Percentiles rank a stretch among this genome's conserved stretches.
These are phyloP conservation scores for Siniperca scherzeri DNA, from an alignment of 2,797 vertebrate genomes.

Conservation along the genomic window DNA sequence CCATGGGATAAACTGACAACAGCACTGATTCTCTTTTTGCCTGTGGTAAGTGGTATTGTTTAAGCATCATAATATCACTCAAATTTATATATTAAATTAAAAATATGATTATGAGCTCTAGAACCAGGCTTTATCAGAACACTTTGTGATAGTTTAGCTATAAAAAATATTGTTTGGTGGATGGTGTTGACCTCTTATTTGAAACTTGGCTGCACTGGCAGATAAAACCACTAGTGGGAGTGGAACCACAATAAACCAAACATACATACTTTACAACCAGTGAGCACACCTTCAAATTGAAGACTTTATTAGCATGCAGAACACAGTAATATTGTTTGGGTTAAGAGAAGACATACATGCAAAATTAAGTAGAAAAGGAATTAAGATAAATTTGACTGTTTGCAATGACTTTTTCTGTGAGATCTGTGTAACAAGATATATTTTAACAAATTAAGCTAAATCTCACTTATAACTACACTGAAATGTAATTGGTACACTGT, in stretches of 20 bases:
- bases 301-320: slow-evolving; percentile 2
- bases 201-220: slow-evolving; percentile 24
- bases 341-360: not conserved
- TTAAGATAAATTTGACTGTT: not conserved
- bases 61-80: not conserved
- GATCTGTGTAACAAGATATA: not conserved
- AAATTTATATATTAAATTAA: not conserved
- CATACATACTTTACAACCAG: not conserved
- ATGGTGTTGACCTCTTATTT: not conserved
- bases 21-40: not conserved
- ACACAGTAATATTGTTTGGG: not conserved
- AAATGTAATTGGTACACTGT: not conserved
- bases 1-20: not conserved
- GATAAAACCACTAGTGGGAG: slow-evolving; percentile 62
- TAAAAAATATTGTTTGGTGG: too few species aligned
- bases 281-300: not conserved
- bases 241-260: slow-evolving; percentile 23
- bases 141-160: not conserved
- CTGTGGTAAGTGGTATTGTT: not conserved
- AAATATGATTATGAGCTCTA: not conserved
- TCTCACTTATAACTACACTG: not conserved
- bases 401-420: not conserved
- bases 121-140: not conserved
- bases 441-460: not conserved
- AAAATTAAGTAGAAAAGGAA: not conserved